Conservation (phyloP, 2,888 invertebrate species). For the Pocota personata region DNA sequence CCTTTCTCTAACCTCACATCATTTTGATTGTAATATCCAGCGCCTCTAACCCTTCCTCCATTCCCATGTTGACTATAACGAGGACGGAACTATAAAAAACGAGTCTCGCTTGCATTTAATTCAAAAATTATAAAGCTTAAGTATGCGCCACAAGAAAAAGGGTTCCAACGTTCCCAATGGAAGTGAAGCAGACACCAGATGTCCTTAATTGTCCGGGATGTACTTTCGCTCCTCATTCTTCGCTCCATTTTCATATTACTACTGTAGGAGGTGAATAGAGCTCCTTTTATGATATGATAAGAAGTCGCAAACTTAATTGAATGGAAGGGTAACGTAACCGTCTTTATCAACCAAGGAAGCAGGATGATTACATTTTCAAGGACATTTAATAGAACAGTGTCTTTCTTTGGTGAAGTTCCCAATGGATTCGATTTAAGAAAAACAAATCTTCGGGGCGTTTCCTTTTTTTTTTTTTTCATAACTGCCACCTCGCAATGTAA, state of each 20-base stretch:
- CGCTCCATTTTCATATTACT: neutral
- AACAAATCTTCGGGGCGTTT: neutral
- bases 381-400: neutral
- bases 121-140: conserved; percentile 46
- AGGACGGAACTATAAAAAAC: conserved; percentile 31
- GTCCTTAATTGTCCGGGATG: conserved; percentile 58
- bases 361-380: conserved; percentile 20
- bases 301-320: conserved; percentile 55
- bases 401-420: neutral
- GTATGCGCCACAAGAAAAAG: neutral
- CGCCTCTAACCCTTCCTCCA: neutral
- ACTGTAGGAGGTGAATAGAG: conserved; percentile 15
- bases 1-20: conserved; percentile 17
- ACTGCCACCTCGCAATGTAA: neutral
- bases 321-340: conserved; percentile 44
- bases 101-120: conserved; percentile 52
- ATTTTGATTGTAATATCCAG: conserved; percentile 36
- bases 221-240: conserved; percentile 19
- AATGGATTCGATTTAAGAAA: neutral
- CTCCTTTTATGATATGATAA: conserved; percentile 49
- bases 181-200: conserved; percentile 41
- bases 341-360: conserved; percentile 19
- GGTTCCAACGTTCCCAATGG: neutral
- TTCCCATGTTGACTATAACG: neutral
- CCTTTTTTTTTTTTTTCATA: neutral